A percentile compares a stretch with the other conserved stretches of the same genome.
Conservation (phyloP, 2,797 vertebrate genomes). For the Pachyuromys duprasi region DNA sequence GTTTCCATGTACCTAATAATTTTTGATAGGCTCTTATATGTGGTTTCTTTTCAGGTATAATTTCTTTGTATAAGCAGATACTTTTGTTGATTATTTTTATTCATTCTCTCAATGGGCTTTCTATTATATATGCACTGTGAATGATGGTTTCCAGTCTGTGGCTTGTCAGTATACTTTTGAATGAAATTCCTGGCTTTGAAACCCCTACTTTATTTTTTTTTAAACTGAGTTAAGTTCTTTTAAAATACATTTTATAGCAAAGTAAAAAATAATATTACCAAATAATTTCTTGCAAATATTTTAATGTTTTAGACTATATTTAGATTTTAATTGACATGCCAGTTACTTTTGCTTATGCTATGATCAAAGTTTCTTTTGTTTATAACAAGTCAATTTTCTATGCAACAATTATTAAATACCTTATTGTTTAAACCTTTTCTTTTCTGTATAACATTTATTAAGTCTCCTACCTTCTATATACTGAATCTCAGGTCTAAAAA, state of each 20-base stretch:
- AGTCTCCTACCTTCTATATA: not conserved
- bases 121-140: not conserved
- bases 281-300: not conserved
- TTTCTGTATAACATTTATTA: not conserved
- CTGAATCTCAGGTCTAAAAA: not conserved
- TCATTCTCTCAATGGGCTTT: not conserved
- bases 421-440: not conserved
- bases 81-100: slow-evolving; percentile 22
- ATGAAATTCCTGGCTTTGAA: not conserved
- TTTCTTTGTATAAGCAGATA: not conserved
- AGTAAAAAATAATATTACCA: not conserved
- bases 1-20: not conserved
- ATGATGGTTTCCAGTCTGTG: not conserved
- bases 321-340: not conserved
- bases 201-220: slow-evolving; percentile 1
- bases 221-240: not conserved
- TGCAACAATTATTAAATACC: not conserved
- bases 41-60: not conserved
- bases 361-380: not conserved
- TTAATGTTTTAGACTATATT: slow-evolving; percentile 5
- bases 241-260: not conserved
- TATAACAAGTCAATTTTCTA: not conserved
- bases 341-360: slow-evolving; percentile 1
- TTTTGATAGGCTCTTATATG: not conserved
- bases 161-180: slow-evolving; percentile 10